Base-by-base conservation (phyloP, 2,797 vertebrate species). In the Cheirogaleus major region DNA sequence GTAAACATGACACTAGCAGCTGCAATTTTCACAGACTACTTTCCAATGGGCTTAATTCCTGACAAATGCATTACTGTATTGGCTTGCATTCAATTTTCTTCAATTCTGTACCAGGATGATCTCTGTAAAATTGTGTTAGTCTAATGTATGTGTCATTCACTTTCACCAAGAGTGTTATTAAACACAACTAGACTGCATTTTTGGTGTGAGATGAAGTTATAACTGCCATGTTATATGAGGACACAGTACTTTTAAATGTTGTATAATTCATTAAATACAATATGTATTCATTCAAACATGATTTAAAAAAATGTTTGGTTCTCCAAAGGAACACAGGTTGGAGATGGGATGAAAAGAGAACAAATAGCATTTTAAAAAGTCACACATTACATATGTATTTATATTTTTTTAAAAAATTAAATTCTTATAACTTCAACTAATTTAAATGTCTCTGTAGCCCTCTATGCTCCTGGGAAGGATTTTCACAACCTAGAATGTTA, bases 401-500 rank as follows among this genome's bases (percentile, higher is more conserved):
- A 43, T 59, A 14, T 73, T 89, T 94, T 94, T 95, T n/a, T 17
- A 12, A 14, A 93, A 92, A 87, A 86, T 86, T 10, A 25, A 69
- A 93, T 96, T 96, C 76, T 94, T 88, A 43, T 27, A 95, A 61
- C 45, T 96, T 43, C 35, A 78, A 59, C 38, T 48, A 94, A 94
- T 86, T 75, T 79, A 63, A 70, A 89, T 94, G 85, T 35, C 3
- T 84, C 69, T 45, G 8, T 1, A 76, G 50, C 20, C 22, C 32
- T 83, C 63, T 55, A 43, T 5, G 17, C 96, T 80, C 63, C 35
- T 75, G 81, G 94, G 97, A 97, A 91, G 41, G 12, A 76, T 97
- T 88, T 97, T 94, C 83, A 94, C 76, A 50, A 96, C 73, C 78
- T 93, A 88, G 75, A 82, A 96, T 96, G 95, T 92, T 95, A 92